Percentiles rank a stretch among this genome's conserved stretches.
phyloP scores from a whole-genome alignment of 2,797 vertebrate species.

The Chelidonichthys spinosus region DNA sequence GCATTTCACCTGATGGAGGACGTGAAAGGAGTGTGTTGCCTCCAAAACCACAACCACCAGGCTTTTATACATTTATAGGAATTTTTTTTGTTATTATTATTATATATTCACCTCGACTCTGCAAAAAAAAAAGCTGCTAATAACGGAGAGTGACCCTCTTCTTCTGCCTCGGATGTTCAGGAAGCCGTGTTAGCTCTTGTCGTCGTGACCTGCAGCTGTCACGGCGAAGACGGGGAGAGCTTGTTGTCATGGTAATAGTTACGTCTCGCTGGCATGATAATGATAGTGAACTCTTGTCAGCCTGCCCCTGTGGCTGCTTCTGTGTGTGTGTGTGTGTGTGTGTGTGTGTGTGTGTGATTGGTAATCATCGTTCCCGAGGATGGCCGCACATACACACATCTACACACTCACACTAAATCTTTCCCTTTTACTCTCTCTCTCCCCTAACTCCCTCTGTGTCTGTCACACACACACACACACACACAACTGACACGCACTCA shows the following conservation, averaged over 20 bases:
- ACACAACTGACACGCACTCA: slow-evolving; percentile 19
- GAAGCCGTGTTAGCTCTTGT: slow-evolving; percentile 20
- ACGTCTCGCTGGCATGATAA: slow-evolving; percentile 54
- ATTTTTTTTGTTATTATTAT: no score
- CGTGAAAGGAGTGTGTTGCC: slow-evolving; percentile 6
- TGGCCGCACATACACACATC: slow-evolving; percentile 49
- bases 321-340: background rate
- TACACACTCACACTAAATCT: slow-evolving; percentile 55
- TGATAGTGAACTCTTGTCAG: slow-evolving; percentile 56
- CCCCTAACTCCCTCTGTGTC: slow-evolving; percentile 26
- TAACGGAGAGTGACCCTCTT: background rate
- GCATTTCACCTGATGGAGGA: slow-evolving; percentile 37
- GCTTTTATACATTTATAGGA: background rate
- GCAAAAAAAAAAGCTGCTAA: background rate
- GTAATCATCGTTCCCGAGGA: slow-evolving; percentile 56
- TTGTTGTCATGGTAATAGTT: slow-evolving; percentile 70
- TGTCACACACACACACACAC: slow-evolving; percentile 22
- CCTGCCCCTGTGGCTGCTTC: slow-evolving; percentile 21
- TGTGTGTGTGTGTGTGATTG: slow-evolving; percentile 37
- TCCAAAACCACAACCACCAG: background rate
- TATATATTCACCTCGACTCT: no score
- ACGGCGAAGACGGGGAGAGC: slow-evolving; percentile 43
- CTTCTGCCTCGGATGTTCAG: background rate
- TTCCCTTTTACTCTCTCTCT: slow-evolving; percentile 35
- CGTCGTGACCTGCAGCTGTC: slow-evolving; percentile 56